These are phyloP conservation scores for Sphaerodactylus townsendi DNA, from an alignment of 2,113 vertebrate genomes.

Conservation along the genomic window DNA sequence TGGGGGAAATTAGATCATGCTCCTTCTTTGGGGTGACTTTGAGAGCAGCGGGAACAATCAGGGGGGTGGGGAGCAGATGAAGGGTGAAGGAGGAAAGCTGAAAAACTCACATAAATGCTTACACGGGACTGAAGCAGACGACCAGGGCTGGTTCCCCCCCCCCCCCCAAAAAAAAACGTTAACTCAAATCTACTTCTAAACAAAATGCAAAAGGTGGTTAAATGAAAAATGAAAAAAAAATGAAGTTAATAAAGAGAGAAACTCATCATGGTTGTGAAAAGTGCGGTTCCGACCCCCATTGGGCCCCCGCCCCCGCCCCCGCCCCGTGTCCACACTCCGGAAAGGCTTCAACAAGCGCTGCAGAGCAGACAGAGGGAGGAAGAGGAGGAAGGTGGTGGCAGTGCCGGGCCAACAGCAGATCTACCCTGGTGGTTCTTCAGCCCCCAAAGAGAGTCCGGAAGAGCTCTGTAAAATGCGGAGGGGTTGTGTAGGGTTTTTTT, in stretches of 20 bases:
- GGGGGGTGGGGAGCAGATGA: conserved; percentile 4
- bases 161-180: not conserved
- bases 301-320: conserved; percentile 15
- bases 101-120: conserved; percentile 53
- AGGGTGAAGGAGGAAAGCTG: conserved; percentile 41
- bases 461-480: conserved; percentile 76
- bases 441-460: conserved; percentile 68
- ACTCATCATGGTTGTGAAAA: not conserved
- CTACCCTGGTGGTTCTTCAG: conserved; percentile 75
- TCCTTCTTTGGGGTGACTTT: fast-evolving
- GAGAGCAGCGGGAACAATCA: conserved; percentile 22
- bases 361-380: conserved; percentile 50
- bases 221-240: conserved; percentile 46
- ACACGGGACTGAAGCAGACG: not conserved
- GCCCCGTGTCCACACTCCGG: conserved; percentile 65
- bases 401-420: conserved; percentile 59
- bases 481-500: conserved; percentile 45
- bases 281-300: conserved; percentile 36
- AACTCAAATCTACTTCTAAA: conserved; percentile 41
- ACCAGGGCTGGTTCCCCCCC: not conserved
- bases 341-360: conserved; percentile 75
- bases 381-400: conserved; percentile 68
- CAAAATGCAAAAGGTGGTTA: conserved; percentile 28
- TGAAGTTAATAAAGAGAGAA: conserved; percentile 23
- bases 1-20: not conserved